A percentile compares a stretch with the other conserved stretches of the same genome.
phyloP scores from a whole-genome alignment of 1,140 invertebrate species.

The Leptinotarsa lineolata region DNA sequence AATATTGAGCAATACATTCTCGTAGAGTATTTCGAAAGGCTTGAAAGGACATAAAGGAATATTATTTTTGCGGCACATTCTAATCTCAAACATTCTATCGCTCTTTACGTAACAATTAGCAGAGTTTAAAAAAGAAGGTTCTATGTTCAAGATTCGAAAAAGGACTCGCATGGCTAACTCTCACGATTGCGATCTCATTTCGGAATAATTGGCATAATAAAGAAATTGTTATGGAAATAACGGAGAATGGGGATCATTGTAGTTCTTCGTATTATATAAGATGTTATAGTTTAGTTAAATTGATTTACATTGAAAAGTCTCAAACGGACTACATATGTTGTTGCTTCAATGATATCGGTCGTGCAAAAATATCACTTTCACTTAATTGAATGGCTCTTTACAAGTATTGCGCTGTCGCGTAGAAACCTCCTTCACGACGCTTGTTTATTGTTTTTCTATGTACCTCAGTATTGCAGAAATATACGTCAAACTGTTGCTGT shows the following conservation, averaged over 20 bases:
- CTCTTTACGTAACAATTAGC: background rate
- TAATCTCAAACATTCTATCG: background rate
- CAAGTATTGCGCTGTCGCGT: no score
- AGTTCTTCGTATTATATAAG: slow-evolving; percentile 5
- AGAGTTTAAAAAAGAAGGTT: background rate
- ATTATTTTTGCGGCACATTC: background rate
- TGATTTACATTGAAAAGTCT: background rate
- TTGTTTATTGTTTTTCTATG: no score
- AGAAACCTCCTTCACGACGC: no score
- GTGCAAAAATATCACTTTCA: no score
- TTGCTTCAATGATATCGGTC: no score
- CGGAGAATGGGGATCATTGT: background rate
- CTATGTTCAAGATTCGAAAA: background rate
- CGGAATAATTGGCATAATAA: slow-evolving; percentile 20
- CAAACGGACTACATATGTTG: no score
- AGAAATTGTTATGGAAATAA: slow-evolving; percentile 18
- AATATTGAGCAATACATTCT: no score
- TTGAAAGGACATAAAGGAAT: no score
- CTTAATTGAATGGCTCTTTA: no score
- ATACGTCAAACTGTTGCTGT: no score
- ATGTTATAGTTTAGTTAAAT: background rate
- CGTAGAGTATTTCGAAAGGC: no score
- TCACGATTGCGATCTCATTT: slow-evolving; percentile 13
- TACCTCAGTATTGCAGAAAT: no score
- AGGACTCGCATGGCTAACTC: slow-evolving; percentile 16